A percentile compares a stretch with the other conserved stretches of the same genome.
Conservation (phyloP, 2,888 invertebrate genomes). For the Dromius quadrimaculatus region DNA sequence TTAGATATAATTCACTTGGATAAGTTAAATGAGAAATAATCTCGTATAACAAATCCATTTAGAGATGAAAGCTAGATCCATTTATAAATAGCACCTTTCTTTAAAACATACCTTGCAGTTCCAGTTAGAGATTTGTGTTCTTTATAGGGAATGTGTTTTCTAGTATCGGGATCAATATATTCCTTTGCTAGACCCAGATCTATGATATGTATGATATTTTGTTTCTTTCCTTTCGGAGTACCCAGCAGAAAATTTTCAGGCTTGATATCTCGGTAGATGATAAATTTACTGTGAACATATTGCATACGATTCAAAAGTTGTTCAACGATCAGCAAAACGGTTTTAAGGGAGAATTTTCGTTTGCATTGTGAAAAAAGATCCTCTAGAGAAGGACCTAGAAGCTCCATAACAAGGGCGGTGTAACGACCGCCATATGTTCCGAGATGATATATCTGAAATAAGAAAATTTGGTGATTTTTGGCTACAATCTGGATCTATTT, state of each 20-base stretch:
- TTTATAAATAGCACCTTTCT: background rate
- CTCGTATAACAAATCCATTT: no score
- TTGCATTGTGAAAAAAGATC: slow-evolving; percentile 81
- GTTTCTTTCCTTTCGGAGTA: slow-evolving; percentile 95
- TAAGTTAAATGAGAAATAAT: no score
- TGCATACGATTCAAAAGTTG: slow-evolving; percentile 94
- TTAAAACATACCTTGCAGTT: slow-evolving; percentile 88
- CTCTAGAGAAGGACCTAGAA: slow-evolving; percentile 79
- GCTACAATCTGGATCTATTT: slow-evolving; percentile 70
- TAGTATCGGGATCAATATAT: slow-evolving; percentile 99
- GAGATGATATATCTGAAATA: slow-evolving; percentile 74
- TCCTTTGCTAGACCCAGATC: slow-evolving; percentile 99
- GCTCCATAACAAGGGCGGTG: slow-evolving; percentile 81
- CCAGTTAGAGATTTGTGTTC: slow-evolving; percentile 99
- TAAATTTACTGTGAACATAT: slow-evolving; percentile 98
- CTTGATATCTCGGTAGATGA: slow-evolving; percentile 99
- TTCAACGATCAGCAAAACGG: slow-evolving; percentile 79
- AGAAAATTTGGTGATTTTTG: slow-evolving; percentile 67
- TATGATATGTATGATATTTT: slow-evolving; percentile 99
- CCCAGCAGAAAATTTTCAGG: slow-evolving; percentile 99
- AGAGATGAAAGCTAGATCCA: slow-evolving; percentile 70
- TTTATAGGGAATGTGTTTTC: slow-evolving; percentile 99
- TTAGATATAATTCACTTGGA: no score
- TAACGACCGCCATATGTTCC: slow-evolving; percentile 79
- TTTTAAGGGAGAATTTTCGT: slow-evolving; percentile 78